A percentile compares a stretch with the other conserved stretches of the same genome.
These are phyloP conservation scores for Branchipolynoe longqiensis DNA, from an alignment of 2,888 invertebrate genomes.

Conservation along the genomic window DNA sequence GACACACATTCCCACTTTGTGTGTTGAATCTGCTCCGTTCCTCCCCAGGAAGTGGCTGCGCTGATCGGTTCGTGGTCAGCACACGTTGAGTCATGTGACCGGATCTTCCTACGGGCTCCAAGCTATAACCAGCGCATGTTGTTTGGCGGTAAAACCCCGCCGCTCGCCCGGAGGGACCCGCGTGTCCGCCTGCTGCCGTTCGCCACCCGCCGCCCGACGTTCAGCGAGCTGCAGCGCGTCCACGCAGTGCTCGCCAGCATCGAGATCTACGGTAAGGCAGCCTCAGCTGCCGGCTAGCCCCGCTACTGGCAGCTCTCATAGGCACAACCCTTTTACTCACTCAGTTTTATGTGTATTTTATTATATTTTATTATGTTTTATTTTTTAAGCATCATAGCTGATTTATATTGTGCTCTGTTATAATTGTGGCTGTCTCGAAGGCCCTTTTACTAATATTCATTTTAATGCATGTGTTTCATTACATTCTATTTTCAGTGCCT, in stretches of 20 bases:
- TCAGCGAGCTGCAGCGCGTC: conserved; percentile 89
- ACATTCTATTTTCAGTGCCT: too few species aligned
- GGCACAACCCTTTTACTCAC: too few species aligned
- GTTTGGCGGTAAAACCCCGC: conserved; percentile 88
- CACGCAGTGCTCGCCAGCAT: conserved; percentile 85
- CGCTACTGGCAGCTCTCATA: too few species aligned
- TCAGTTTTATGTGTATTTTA: too few species aligned
- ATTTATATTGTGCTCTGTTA: too few species aligned
- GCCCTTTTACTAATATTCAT: too few species aligned
- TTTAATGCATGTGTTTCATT: too few species aligned
- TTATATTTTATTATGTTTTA: too few species aligned
- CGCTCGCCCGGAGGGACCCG: conserved; percentile 83
- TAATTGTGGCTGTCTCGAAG: too few species aligned
- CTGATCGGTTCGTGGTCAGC: conserved; percentile 87
- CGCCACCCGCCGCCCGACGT: conserved; percentile 90
- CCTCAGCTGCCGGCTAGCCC: too few species aligned
- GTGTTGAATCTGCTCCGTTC: background rate
- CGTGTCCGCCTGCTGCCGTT: conserved; percentile 86
- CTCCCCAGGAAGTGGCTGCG: conserved; percentile 88
- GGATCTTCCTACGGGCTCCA: conserved; percentile 90
- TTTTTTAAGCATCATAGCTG: too few species aligned
- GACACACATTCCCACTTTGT: too few species aligned
- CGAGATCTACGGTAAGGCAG: conserved; percentile 65
- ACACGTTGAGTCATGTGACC: conserved; percentile 86
- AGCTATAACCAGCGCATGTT: conserved; percentile 87